Conservation (phyloP, 1,140 invertebrate species). For the Octopus sinensis region DNA sequence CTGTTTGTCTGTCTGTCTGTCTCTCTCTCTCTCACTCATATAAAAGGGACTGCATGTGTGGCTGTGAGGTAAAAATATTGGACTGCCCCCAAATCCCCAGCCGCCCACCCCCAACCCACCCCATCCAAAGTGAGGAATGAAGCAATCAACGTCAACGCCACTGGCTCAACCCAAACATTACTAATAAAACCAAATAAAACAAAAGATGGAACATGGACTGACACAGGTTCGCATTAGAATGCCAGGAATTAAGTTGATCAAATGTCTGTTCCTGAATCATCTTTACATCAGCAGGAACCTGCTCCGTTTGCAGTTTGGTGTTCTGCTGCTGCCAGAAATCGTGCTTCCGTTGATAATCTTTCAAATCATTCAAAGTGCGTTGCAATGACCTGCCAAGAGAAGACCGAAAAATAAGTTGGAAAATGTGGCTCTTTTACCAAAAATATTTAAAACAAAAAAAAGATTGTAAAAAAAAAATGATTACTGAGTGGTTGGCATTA, state of each 20-base stretch:
- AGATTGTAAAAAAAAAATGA: background rate
- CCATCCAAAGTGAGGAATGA: no score
- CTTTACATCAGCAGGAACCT: conserved; percentile 60
- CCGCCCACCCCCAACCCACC: no score
- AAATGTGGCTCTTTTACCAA: background rate
- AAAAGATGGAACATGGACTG: no score
- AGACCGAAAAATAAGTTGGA: conserved; percentile 2
- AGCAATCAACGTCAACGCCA: no score
- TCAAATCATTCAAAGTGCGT: conserved; percentile 66
- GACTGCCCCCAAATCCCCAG: no score
- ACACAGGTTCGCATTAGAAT: conserved; percentile 46
- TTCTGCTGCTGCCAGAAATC: conserved; percentile 66
- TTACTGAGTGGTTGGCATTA: no score
- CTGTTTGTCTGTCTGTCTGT: no score
- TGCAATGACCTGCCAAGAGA: conserved; percentile 66
- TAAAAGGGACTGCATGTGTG: no score
- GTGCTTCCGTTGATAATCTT: conserved; percentile 68
- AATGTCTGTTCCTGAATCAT: conserved; percentile 58
- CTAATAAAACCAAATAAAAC: no score
- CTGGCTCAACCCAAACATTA: no score
- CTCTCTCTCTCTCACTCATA: no score
- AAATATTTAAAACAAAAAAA: background rate
- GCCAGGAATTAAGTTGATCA: conserved; percentile 56
- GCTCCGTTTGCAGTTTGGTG: conserved; percentile 66
- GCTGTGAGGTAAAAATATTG: no score